These are phyloP conservation scores for Agrotis puta DNA, from an alignment of 2,888 invertebrate genomes.

Conservation along the genomic window DNA sequence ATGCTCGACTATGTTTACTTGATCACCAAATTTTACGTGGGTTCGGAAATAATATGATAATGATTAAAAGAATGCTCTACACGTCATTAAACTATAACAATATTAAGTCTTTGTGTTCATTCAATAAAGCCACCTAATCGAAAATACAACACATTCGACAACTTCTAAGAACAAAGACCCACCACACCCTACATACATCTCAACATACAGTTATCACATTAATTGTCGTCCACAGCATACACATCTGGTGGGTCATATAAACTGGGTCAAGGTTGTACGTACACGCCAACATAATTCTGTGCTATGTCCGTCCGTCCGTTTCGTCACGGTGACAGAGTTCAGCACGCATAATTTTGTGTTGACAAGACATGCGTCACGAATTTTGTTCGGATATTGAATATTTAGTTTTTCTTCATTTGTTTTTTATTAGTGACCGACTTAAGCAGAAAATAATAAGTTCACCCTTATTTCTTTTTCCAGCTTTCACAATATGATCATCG, in stretches of 20 bases:
- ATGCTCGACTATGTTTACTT: too few species aligned
- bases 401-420: slow-evolving; percentile 5
- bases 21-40: too few species aligned
- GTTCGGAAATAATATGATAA: too few species aligned
- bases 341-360: slow-evolving; percentile 17
- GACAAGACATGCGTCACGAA: slow-evolving; percentile 4
- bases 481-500: too few species aligned
- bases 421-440: background rate
- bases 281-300: slow-evolving; percentile 65
- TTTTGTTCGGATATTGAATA: slow-evolving; percentile 11
- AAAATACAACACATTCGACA: background rate
- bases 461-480: too few species aligned
- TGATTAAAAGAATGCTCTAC: too few species aligned
- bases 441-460: too few species aligned
- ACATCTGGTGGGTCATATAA: slow-evolving; percentile 34
- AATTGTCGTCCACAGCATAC: slow-evolving; percentile 34
- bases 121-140: too few species aligned
- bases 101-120: too few species aligned
- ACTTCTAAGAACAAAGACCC: background rate
- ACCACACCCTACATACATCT: slow-evolving; percentile 19
- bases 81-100: too few species aligned
- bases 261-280: slow-evolving; percentile 69
- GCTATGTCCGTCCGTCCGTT: slow-evolving; percentile 59
- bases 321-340: slow-evolving; percentile 57
- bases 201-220: slow-evolving; percentile 27